Percentiles rank a stretch among this genome's conserved stretches.
These are phyloP conservation scores for Platorchestia sp. DNA, from an alignment of 1,140 invertebrate genomes.

Conservation along the genomic window DNA sequence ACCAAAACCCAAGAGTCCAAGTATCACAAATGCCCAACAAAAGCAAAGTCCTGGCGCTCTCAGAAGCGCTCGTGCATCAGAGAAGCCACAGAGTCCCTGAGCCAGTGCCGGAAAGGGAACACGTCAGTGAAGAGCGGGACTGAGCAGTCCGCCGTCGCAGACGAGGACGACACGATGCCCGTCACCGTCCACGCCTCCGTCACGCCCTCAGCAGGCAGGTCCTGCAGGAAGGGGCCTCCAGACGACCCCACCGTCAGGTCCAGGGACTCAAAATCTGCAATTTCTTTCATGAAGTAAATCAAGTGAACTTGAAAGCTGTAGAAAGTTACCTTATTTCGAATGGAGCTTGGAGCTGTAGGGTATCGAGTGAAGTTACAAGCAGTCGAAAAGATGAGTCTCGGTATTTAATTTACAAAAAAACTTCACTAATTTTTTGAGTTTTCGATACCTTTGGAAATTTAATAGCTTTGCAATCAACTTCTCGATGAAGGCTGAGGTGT, in stretches of 20 bases:
- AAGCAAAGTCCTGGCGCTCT: no score
- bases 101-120: not conserved
- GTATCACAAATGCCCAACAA: no score
- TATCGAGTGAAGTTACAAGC: no score
- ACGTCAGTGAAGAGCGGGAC: not conserved
- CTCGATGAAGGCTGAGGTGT: no score
- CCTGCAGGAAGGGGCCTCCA: not conserved
- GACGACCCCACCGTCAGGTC: not conserved
- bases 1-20: no score
- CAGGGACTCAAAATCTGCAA: not conserved
- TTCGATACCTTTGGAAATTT: no score
- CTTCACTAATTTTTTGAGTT: no score
- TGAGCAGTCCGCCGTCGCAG: not conserved
- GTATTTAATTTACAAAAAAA: not conserved
- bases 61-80: not conserved
- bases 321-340: not conserved
- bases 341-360: not conserved
- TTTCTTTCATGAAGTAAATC: not conserved
- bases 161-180: not conserved
- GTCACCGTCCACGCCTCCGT: slow-evolving; percentile 17
- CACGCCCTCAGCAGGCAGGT: not conserved
- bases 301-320: not conserved
- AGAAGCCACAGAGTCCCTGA: not conserved
- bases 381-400: no score
- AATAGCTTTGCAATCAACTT: no score